phyloP scores from a whole-genome alignment of 2,797 vertebrate genomes.

The Mergus octosetaceus region DNA sequence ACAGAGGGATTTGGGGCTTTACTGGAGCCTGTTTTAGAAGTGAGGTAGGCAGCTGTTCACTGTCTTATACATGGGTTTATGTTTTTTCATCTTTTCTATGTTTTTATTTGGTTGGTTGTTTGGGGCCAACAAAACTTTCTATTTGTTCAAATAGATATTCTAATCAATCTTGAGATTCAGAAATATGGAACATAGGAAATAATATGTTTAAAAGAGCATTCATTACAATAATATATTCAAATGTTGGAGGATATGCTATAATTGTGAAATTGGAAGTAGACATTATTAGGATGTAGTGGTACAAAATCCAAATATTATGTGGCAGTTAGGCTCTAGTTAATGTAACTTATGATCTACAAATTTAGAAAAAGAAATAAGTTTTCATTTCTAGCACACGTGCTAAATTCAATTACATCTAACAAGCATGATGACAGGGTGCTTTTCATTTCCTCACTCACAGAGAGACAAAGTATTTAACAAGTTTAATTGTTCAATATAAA shows the following conservation, averaged over 20 bases:
- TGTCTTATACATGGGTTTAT: background rate
- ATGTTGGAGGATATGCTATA: background rate
- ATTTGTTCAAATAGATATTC: background rate
- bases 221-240: background rate
- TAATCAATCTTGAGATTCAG: background rate
- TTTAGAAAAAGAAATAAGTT: conserved; percentile 46
- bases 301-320: background rate
- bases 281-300: background rate
- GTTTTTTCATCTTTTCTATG: background rate
- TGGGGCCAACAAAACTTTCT: background rate
- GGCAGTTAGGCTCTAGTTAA: background rate
- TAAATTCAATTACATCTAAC: conserved; percentile 48
- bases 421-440: background rate
- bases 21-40: background rate
- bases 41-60: background rate
- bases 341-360: conserved; percentile 24
- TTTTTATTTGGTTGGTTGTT: background rate
- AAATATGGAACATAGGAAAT: background rate
- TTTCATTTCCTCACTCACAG: conserved; percentile 38
- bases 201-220: background rate
- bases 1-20: background rate
- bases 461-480: conserved; percentile 7
- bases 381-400: background rate
- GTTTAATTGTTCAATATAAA: conserved; percentile 24
- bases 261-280: conserved; percentile 18